A percentile compares a stretch with the other conserved stretches of the same genome.
These are phyloP conservation scores for Stenichneumon culpator DNA, from an alignment of 2,888 invertebrate genomes.

Conservation along the genomic window DNA sequence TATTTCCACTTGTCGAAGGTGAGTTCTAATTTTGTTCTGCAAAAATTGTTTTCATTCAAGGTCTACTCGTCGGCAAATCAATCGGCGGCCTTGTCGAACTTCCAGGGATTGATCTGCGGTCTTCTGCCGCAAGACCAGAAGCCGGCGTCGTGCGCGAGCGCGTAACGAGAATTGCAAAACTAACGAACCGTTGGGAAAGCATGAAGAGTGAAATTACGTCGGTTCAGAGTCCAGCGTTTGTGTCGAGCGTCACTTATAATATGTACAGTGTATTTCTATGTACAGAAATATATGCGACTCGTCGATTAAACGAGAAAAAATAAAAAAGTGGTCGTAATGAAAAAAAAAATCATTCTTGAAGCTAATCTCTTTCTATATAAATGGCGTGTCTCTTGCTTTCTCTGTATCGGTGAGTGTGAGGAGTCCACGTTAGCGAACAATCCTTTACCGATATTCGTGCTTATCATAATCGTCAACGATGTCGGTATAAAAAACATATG, in stretches of 20 bases:
- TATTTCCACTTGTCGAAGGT: constrained; percentile 5
- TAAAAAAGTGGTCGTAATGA: background rate
- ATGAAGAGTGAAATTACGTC: background rate
- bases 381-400: too few relatives aligned
- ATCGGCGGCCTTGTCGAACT: constrained; percentile 67
- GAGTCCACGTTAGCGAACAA: constrained; percentile 78
- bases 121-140: constrained; percentile 67
- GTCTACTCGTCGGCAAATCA: constrained; percentile 72
- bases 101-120: constrained; percentile 75
- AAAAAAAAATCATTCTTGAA: background rate
- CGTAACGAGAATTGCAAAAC: background rate
- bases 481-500: constrained; percentile 73
- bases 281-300: too few relatives aligned
- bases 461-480: constrained; percentile 84
- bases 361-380: too few relatives aligned
- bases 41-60: constrained; percentile 63
- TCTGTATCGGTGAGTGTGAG: constrained; percentile 78
- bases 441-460: constrained; percentile 83
- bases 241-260: too few relatives aligned
- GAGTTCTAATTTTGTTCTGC: background rate
- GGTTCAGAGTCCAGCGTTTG: too few relatives aligned
- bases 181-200: background rate
- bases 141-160: constrained; percentile 72
- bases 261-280: too few relatives aligned
- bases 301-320: background rate